Percentiles rank a stretch among this genome's conserved stretches.
Conservation (phyloP, 2,888 invertebrate species). For the Abrostola tripartita region DNA sequence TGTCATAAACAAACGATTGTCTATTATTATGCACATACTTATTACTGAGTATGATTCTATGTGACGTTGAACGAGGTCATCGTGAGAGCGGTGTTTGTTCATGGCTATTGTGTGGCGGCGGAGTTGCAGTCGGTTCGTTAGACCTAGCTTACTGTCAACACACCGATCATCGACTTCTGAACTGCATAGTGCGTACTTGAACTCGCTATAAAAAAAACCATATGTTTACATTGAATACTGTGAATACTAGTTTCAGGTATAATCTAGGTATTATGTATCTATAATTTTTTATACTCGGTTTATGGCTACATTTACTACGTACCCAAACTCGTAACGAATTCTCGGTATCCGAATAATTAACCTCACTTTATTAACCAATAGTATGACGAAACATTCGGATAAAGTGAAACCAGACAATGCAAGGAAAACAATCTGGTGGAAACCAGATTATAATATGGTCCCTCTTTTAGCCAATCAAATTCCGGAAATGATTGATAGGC, state of each 20-base stretch:
- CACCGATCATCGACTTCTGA: slow-evolving; percentile 19
- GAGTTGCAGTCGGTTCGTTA: slow-evolving; percentile 40
- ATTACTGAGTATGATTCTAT: neutral
- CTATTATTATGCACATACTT: no score
- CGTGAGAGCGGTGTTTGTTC: slow-evolving; percentile 27
- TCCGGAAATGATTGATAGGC: slow-evolving; percentile 65
- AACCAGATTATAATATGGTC: slow-evolving; percentile 39
- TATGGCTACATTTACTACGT: no score
- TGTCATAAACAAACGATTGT: no score
- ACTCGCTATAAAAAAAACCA: no score
- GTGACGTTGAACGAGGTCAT: slow-evolving; percentile 17
- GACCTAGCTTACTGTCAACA: slow-evolving; percentile 33
- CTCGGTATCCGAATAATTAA: no score
- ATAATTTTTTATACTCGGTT: no score
- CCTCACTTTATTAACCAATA: no score
- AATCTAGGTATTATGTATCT: no score
- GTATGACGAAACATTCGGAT: no score
- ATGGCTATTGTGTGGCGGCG: slow-evolving; percentile 17
- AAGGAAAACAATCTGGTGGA: slow-evolving; percentile 63
- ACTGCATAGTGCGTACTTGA: slow-evolving; percentile 5
- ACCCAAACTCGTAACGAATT: no score
- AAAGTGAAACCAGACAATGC: slow-evolving; percentile 27
- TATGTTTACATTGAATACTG: no score
- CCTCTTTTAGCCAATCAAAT: slow-evolving; percentile 56
- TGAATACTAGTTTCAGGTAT: neutral